A percentile compares a stretch with the other conserved stretches of the same genome.
Conservation (phyloP, 1,140 invertebrate genomes). For the Lucilia cuprina region DNA sequence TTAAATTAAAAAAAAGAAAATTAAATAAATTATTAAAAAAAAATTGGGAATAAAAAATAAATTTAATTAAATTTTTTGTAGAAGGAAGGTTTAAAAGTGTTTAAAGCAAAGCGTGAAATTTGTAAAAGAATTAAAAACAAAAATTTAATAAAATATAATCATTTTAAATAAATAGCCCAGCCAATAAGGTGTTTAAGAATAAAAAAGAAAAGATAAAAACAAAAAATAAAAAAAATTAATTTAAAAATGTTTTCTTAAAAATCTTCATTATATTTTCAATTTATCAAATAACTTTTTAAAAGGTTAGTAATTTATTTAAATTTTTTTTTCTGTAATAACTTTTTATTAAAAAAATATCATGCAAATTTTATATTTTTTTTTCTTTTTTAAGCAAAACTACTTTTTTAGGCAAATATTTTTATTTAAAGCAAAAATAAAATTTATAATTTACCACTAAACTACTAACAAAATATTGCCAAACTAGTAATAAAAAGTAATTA, state of each 20-base stretch:
- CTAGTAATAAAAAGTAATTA: not conserved
- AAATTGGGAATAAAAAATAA: slow-evolving; percentile 27
- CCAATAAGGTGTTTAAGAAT: not conserved
- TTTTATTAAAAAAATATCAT: not conserved
- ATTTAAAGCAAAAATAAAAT: not conserved
- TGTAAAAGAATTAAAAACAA: not conserved
- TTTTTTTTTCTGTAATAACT: not conserved
- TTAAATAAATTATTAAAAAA: slow-evolving; percentile 53
- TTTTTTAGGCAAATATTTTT: not conserved
- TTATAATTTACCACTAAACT: not conserved
- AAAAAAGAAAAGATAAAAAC: slow-evolving; percentile 25
- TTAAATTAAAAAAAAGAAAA: slow-evolving; percentile 57
- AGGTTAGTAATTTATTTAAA: not conserved
- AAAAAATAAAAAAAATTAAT: slow-evolving; percentile 18
- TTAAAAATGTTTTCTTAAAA: not conserved
- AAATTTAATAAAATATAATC: not conserved
- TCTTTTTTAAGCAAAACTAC: not conserved
- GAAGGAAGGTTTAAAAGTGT: not conserved
- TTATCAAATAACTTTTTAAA: not conserved
- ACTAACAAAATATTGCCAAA: not conserved
- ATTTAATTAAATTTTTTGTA: not conserved
- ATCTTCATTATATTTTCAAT: no score
- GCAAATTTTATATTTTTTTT: not conserved
- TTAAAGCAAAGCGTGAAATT: not conserved
- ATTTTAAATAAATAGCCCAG: not conserved